Conservation (phyloP, 2,888 invertebrate species). For the Eudasyphora cyanicolor region DNA sequence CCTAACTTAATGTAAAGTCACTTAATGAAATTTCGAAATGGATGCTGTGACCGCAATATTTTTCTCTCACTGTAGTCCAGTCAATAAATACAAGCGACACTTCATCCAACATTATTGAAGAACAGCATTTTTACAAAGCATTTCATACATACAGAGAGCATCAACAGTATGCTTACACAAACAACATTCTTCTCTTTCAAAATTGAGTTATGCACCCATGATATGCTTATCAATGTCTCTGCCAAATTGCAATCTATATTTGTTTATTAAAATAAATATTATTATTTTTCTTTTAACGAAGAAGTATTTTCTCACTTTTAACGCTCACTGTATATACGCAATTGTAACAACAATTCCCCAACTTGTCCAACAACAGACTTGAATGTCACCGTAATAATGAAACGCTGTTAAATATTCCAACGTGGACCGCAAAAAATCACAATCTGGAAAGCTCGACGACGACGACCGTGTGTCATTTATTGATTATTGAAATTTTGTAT, state of each 20-base stretch:
- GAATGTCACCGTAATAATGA: slow-evolving; percentile 41
- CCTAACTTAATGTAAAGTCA: too few species aligned
- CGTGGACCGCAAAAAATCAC: not conserved
- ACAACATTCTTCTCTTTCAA: too few species aligned
- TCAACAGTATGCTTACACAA: too few species aligned
- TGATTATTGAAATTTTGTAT: slow-evolving; percentile 11
- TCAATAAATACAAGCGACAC: not conserved
- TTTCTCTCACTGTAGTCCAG: not conserved
- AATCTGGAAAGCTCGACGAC: slow-evolving; percentile 27
- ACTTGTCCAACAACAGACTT: slow-evolving; percentile 11
- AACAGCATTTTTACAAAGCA: not conserved
- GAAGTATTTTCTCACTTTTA: too few species aligned
- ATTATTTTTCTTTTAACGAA: too few species aligned
- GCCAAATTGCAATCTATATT: too few species aligned
- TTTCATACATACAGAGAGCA: not conserved
- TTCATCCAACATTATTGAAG: not conserved
- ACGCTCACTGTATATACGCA: not conserved
- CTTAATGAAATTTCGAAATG: too few species aligned
- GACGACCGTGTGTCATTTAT: slow-evolving; percentile 52
- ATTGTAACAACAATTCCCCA: slow-evolving; percentile 14
- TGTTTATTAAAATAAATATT: too few species aligned
- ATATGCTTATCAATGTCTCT: too few species aligned
- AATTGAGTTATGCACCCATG: too few species aligned
- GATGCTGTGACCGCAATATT: too few species aligned
- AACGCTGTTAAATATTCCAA: slow-evolving; percentile 23